phyloP scores from a whole-genome alignment of 2,888 invertebrate genomes.

The Merodon equestris region DNA sequence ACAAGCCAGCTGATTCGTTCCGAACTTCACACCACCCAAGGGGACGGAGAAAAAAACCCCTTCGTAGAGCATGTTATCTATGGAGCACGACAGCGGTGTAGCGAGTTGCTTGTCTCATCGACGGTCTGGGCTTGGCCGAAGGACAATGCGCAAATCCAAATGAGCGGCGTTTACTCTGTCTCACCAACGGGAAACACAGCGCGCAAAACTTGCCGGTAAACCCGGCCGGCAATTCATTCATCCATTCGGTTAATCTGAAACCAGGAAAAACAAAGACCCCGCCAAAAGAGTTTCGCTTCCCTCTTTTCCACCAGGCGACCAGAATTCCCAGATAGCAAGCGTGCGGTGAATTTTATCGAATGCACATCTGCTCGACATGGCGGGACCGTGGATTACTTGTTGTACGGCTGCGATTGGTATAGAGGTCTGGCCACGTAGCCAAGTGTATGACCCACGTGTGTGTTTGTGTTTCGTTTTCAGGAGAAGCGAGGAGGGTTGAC shows the following conservation, averaged over 20 bases:
- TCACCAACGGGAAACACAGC: constrained; percentile 56
- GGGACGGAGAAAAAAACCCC: constrained; percentile 47
- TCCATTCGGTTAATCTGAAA: constrained; percentile 69
- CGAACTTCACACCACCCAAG: constrained; percentile 11
- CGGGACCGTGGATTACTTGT: constrained; percentile 48
- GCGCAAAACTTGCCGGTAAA: constrained; percentile 44
- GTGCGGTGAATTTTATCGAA: constrained; percentile 19
- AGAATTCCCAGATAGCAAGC: constrained; percentile 70
- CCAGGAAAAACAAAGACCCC: constrained; percentile 79
- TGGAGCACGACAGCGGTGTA: not conserved
- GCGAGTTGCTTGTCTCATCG: not conserved
- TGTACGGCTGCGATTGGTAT: constrained; percentile 56
- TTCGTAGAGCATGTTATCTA: constrained; percentile 8
- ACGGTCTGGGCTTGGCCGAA: constrained; percentile 58
- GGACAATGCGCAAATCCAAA: constrained; percentile 35
- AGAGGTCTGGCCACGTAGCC: constrained; percentile 38
- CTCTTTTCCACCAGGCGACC: constrained; percentile 78
- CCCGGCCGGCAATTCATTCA: constrained; percentile 33
- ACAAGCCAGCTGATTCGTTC: constrained; percentile 44
- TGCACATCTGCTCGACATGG: constrained; percentile 21
- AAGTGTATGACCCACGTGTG: not conserved
- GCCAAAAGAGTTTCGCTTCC: constrained; percentile 79
- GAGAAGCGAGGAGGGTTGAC: constrained; percentile 62
- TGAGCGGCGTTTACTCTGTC: constrained; percentile 41
- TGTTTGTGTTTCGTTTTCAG: constrained; percentile 16